A percentile compares a stretch with the other conserved stretches of the same genome.
These are phyloP conservation scores for Archocentrus centrarchus DNA, from an alignment of 2,113 vertebrate genomes.

Conservation along the genomic window DNA sequence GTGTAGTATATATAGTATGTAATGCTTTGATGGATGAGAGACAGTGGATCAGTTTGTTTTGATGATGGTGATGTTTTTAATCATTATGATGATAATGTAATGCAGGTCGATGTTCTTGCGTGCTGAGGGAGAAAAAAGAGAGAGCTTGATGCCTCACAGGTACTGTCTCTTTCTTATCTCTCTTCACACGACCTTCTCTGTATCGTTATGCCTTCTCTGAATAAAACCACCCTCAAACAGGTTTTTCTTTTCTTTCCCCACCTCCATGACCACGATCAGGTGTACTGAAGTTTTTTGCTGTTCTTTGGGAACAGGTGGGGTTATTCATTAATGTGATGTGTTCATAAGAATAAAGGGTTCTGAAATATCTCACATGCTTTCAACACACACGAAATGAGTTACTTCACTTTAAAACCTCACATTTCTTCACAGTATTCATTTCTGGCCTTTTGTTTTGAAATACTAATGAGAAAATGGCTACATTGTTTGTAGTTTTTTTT, in stretches of 20 bases:
- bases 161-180: constrained; percentile 63
- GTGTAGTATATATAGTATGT: not conserved
- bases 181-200: constrained; percentile 26
- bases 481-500: not conserved
- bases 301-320: not conserved
- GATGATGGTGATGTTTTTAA: constrained; percentile 43
- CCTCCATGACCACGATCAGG: not conserved
- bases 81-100: constrained; percentile 63
- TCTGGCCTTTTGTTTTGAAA: not conserved
- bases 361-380: not conserved
- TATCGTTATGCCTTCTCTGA: constrained; percentile 25
- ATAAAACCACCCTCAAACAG: constrained; percentile 53
- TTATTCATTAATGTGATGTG: not conserved
- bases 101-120: constrained; percentile 74
- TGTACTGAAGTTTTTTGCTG: not conserved
- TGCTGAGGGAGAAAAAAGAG: constrained; percentile 67
- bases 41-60: not conserved
- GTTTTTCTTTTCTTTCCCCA: constrained; percentile 41
- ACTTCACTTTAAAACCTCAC: not conserved
- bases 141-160: constrained; percentile 61
- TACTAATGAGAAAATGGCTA: not conserved
- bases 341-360: not conserved
- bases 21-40: not conserved
- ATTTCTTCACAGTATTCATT: not conserved
- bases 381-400: not conserved